phyloP scores from a whole-genome alignment of 1,140 invertebrate genomes.

The Archegozetes longisetosus region DNA sequence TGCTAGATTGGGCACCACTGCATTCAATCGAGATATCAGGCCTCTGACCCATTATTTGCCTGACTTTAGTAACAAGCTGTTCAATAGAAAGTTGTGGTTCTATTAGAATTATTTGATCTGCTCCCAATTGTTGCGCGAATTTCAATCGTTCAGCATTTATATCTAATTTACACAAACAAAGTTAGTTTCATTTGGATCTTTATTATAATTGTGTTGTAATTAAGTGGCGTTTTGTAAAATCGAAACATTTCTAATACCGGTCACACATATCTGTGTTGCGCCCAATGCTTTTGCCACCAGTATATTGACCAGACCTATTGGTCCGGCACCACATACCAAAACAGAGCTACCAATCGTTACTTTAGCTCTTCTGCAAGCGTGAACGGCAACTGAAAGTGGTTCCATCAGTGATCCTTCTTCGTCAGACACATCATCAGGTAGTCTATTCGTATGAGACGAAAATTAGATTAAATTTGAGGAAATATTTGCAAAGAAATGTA shows the following conservation, averaged over 20 bases:
- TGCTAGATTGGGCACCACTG: constrained; percentile 60
- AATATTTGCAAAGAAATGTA: not conserved
- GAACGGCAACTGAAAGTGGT: constrained; percentile 78
- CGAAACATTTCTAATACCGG: too few species aligned
- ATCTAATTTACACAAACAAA: constrained; percentile 20
- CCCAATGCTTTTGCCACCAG: constrained; percentile 8
- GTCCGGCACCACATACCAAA: constrained; percentile 71
- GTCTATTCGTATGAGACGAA: constrained; percentile 10
- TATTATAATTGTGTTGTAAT: too few species aligned
- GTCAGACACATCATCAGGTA: constrained; percentile 69
- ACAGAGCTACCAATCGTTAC: constrained; percentile 54
- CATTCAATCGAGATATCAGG: constrained; percentile 75
- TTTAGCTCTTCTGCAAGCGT: constrained; percentile 64
- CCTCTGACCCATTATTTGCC: constrained; percentile 40
- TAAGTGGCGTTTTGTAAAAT: too few species aligned
- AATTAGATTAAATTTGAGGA: not conserved
- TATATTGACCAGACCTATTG: constrained; percentile 59
- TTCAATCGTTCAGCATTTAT: constrained; percentile 25
- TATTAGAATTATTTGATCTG: constrained; percentile 48
- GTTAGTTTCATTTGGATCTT: too few species aligned
- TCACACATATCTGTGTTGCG: not conserved
- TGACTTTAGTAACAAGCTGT: constrained; percentile 43
- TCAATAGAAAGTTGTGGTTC: constrained; percentile 32
- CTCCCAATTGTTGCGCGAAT: constrained; percentile 61
- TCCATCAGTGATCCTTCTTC: constrained; percentile 87